Conservation (phyloP, 1,140 invertebrate species). For the Colletes gigas region DNA sequence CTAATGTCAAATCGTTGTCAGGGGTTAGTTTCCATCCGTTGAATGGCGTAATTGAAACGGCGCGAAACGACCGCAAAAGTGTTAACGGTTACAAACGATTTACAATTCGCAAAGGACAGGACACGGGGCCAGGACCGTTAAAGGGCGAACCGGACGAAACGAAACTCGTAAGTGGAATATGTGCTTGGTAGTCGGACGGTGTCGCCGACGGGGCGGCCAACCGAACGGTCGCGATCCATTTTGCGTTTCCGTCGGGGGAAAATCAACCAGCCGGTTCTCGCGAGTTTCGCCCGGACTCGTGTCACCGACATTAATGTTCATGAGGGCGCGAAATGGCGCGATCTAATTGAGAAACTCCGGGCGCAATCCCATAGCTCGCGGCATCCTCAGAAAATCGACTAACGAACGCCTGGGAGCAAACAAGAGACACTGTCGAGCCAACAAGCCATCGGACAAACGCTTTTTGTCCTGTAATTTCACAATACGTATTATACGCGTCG, state of each 20-base stretch:
- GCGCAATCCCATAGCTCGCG: constrained; percentile 45
- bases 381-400: constrained; percentile 50
- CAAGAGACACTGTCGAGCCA: neutral
- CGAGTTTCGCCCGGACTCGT: constrained; percentile 2
- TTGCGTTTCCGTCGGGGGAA: constrained; percentile 20
- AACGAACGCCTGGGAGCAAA: constrained; percentile 21
- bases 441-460: too few species aligned
- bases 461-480: too few species aligned
- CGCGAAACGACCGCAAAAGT: constrained; percentile 26
- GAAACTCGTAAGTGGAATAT: neutral
- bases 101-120: constrained; percentile 21
- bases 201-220: constrained; percentile 24
- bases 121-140: neutral
- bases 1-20: neutral
- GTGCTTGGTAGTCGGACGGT: neutral
- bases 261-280: constrained; percentile 1
- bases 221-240: constrained; percentile 47
- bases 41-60: constrained; percentile 29
- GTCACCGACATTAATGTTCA: constrained; percentile 56
- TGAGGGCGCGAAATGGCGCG: constrained; percentile 47
- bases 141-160: neutral
- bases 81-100: constrained; percentile 44
- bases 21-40: constrained; percentile 27
- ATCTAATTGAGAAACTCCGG: constrained; percentile 61
- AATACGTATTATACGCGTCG: too few species aligned